Percentiles rank a stretch among this genome's conserved stretches.
phyloP scores from a whole-genome alignment of 1,140 invertebrate genomes.

The Cheumatopsyche charites region DNA sequence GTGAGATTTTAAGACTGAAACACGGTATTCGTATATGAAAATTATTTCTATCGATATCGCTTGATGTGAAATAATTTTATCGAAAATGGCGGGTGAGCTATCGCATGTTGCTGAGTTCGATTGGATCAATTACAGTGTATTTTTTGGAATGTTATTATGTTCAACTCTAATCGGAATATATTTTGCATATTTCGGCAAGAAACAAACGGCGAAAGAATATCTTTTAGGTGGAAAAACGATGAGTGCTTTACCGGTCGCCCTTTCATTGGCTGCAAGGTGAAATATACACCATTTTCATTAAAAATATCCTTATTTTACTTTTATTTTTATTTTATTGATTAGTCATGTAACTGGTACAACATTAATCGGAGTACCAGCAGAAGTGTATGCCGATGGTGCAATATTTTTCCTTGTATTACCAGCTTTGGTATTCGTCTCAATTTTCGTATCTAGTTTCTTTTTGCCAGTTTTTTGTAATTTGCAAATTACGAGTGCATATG shows the following conservation, averaged over 20 bases:
- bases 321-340: neutral
- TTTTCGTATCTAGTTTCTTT: slow-evolving; percentile 67
- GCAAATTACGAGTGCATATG: slow-evolving; percentile 81
- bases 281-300: too few relatives aligned
- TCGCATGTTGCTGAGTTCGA: slow-evolving; percentile 53
- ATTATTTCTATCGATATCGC: neutral
- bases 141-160: slow-evolving; percentile 64
- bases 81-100: neutral
- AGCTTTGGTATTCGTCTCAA: slow-evolving; percentile 68
- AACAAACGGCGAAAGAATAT: slow-evolving; percentile 66
- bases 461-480: slow-evolving; percentile 85
- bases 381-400: slow-evolving; percentile 78
- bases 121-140: slow-evolving; percentile 66
- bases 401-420: slow-evolving; percentile 49
- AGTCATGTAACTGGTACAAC: slow-evolving; percentile 86
- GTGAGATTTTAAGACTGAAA: too few relatives aligned
- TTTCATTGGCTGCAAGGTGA: slow-evolving; percentile 72
- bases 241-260: slow-evolving; percentile 68
- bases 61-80: too few relatives aligned
- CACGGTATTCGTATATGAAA: too few relatives aligned
- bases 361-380: slow-evolving; percentile 79
- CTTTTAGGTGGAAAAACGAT: slow-evolving; percentile 68
- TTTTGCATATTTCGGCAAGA: slow-evolving; percentile 66
- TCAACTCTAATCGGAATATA: slow-evolving; percentile 72
- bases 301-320: too few relatives aligned